These are phyloP conservation scores for Bubo blakistoni DNA, from an alignment of 2,113 vertebrate species.

Conservation along the genomic window DNA sequence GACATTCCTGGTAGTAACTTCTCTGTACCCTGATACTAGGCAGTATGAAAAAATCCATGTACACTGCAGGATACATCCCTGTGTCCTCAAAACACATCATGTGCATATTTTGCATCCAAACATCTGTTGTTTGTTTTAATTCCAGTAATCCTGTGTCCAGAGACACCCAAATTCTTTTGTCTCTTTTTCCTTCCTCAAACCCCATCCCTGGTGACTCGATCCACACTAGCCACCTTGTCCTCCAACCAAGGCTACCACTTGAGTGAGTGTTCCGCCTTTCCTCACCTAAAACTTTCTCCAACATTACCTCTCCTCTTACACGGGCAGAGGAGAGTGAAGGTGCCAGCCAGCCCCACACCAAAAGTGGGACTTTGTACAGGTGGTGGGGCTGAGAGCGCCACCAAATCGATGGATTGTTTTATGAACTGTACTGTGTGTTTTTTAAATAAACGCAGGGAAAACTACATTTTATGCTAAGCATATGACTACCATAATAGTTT, in stretches of 20 bases:
- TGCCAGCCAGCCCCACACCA: background rate
- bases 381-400: rapidly evolving
- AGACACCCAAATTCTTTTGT: background rate
- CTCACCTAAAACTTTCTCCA: background rate
- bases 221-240: background rate
- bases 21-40: background rate
- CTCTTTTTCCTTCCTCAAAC: background rate
- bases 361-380: background rate
- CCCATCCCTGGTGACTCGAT: background rate
- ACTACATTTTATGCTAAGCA: background rate
- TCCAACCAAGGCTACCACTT: background rate
- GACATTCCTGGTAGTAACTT: background rate
- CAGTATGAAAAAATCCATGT: background rate
- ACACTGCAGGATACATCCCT: background rate
- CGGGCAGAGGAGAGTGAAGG: background rate
- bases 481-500: conserved; percentile 37
- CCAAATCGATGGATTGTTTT: background rate
- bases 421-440: background rate
- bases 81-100: background rate
- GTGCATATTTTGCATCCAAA: background rate
- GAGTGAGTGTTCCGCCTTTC: background rate
- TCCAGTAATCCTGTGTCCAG: background rate
- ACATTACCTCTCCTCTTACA: background rate
- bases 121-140: background rate
- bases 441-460: background rate